A percentile compares a stretch with the other conserved stretches of the same genome.
phyloP scores from a whole-genome alignment of 2,113 vertebrate genomes.

The Holacanthus passer region DNA sequence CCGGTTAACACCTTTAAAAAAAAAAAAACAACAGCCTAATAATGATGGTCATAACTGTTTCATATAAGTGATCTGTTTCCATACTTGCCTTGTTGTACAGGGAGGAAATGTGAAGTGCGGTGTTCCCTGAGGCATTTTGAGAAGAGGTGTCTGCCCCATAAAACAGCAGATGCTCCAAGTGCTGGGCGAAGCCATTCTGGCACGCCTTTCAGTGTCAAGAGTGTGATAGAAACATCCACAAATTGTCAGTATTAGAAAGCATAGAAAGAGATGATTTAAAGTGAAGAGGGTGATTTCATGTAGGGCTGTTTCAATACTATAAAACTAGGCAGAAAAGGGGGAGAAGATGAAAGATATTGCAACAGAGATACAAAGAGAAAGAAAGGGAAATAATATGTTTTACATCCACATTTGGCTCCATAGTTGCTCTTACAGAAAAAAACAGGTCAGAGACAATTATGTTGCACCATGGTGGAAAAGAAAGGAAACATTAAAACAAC shows the following conservation, averaged over 20 bases:
- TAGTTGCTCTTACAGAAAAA: conserved; percentile 45
- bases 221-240: conserved; percentile 53
- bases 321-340: conserved; percentile 7
- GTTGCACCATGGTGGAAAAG: conserved; percentile 34
- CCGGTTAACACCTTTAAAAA: conserved; percentile 22
- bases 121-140: conserved; percentile 94
- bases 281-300: conserved; percentile 12
- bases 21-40: conserved; percentile 13
- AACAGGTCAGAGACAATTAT: conserved; percentile 50
- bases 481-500: conserved; percentile 47
- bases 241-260: conserved; percentile 30
- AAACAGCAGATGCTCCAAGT: conserved; percentile 94
- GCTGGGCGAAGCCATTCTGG: conserved; percentile 92
- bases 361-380: conserved; percentile 1
- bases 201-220: conserved; percentile 78
- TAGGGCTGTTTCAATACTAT: neutral
- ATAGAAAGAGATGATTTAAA: conserved; percentile 11
- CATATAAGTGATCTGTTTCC: conserved; percentile 15
- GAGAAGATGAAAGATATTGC: conserved; percentile 1
- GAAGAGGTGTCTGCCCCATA: conserved; percentile 91
- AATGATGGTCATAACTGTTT: conserved; percentile 21
- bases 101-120: conserved; percentile 92
- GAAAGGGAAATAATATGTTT: conserved; percentile 34
- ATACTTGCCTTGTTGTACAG: conserved; percentile 92
- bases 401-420: conserved; percentile 31